Conservation (phyloP, 2,797 vertebrate species). For the Melanogrammus aeglefinus region DNA sequence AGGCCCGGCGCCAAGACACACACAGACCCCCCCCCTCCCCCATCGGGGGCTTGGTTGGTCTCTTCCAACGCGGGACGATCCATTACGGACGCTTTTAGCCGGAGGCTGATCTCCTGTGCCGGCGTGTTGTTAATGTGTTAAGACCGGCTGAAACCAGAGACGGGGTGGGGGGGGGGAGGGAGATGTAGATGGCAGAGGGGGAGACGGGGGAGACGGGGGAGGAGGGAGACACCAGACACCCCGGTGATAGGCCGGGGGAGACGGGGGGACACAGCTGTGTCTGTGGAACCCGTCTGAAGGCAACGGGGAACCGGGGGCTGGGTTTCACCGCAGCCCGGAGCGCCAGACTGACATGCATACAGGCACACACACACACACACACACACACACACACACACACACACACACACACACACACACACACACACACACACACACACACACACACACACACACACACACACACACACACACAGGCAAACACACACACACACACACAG, state of each 20-base stretch:
- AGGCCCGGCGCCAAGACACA: neutral
- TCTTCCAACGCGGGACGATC: neutral
- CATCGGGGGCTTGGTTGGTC: too few species aligned
- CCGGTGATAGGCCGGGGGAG: conserved; percentile 31
- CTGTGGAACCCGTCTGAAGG: conserved; percentile 57
- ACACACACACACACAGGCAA: too few species aligned
- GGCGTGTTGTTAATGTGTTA: conserved; percentile 35
- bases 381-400: too few species aligned
- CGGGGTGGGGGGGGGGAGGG: conserved; percentile 40
- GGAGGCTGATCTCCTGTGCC: neutral
- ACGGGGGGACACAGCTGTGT: conserved; percentile 57
- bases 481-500: too few species aligned
- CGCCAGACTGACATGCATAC: conserved; percentile 18
- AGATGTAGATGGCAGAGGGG: conserved; percentile 44
- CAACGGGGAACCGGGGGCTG: conserved; percentile 47
- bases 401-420: too few species aligned
- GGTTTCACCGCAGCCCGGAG: conserved; percentile 40
- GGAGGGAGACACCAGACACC: conserved; percentile 55
- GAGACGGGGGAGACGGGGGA: conserved; percentile 35
- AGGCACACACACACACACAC: too few species aligned
- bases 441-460: neutral
- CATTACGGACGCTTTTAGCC: neutral
- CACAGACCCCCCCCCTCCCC: neutral
- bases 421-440: too few species aligned
- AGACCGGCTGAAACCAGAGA: conserved; percentile 29